Evolutionary conservation across 2,888 invertebrate species (phyloP).

Genomic region (Nomada ferruginata): DNA sequence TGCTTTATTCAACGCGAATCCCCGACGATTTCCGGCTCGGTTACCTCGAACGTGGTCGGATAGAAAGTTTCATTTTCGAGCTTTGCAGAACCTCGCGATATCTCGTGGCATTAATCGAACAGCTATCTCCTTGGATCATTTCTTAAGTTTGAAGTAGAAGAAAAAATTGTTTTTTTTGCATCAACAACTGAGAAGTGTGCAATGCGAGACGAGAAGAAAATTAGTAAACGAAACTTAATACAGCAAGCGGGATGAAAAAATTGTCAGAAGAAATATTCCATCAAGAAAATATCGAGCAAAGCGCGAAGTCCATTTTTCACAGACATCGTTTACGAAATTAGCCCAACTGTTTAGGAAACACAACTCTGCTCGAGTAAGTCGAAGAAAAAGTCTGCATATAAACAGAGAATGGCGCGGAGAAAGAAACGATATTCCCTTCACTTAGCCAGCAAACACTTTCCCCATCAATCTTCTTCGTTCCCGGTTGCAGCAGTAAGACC

Average conservation of each 20-base stretch:
- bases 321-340: neutral
- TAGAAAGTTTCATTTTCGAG: neutral
- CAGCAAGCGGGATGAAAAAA: neutral
- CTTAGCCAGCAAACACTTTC: slow-evolving; percentile 13
- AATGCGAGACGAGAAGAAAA: too few relatives aligned
- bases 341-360: neutral
- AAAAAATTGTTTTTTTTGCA: too few relatives aligned
- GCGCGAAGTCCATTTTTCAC: neutral
- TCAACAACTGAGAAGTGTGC: too few relatives aligned
- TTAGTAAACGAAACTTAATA: too few relatives aligned
- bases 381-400: slow-evolving; percentile 12
- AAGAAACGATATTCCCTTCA: slow-evolving; percentile 36
- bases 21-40: slow-evolving; percentile 42
- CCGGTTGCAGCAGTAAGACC: neutral
- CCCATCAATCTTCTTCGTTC: slow-evolving; percentile 41
- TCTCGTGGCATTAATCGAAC: neutral
- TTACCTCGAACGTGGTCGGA: slow-evolving; percentile 36
- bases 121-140: neutral
- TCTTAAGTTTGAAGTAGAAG: too few relatives aligned
- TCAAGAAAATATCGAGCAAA: neutral
- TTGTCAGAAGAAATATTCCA: neutral
- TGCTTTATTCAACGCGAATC: slow-evolving; percentile 50
- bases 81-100: too few relatives aligned
- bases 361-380: neutral
- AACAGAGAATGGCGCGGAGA: neutral